These are phyloP conservation scores for Pycnomerus fuliginosus DNA, from an alignment of 2,888 invertebrate species.

Conservation along the genomic window DNA sequence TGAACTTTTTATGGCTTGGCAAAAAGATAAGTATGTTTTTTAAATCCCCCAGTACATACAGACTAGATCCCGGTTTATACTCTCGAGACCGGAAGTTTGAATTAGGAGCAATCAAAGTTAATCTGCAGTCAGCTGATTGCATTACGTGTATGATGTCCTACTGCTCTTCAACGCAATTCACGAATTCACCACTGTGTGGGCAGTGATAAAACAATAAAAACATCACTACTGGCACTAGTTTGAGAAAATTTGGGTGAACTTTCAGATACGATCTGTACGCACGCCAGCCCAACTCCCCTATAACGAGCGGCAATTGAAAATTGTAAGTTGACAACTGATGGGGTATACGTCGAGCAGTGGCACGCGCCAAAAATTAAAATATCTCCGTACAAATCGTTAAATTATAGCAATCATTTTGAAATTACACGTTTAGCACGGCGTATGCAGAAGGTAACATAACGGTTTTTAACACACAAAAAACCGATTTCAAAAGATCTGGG, in stretches of 20 bases:
- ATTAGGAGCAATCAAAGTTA: constrained; percentile 54
- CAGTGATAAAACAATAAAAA: constrained; percentile 15
- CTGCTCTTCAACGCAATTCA: constrained; percentile 25
- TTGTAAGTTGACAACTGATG: no score
- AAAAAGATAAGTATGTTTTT: no score
- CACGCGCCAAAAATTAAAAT: constrained; percentile 52
- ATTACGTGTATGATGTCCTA: constrained; percentile 45
- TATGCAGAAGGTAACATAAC: constrained; percentile 46
- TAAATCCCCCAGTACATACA: no score
- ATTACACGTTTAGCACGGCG: constrained; percentile 44
- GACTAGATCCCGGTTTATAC: no score
- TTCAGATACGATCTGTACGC: no score
- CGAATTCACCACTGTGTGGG: constrained; percentile 23
- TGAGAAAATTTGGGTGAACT: no score
- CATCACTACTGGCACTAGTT: no score
- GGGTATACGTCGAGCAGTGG: no score
- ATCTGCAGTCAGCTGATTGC: constrained; percentile 53
- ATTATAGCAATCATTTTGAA: constrained; percentile 49
- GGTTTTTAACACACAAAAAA: constrained; percentile 47
- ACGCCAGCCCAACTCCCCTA: no score
- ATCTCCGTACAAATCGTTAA: constrained; percentile 47
- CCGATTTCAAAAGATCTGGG: constrained; percentile 43
- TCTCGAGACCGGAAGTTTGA: constrained; percentile 49
- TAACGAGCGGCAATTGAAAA: no score
- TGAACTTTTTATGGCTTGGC: no score